Conservation (phyloP, 2,888 invertebrate species). For the Zygothrica quintamaculata region DNA sequence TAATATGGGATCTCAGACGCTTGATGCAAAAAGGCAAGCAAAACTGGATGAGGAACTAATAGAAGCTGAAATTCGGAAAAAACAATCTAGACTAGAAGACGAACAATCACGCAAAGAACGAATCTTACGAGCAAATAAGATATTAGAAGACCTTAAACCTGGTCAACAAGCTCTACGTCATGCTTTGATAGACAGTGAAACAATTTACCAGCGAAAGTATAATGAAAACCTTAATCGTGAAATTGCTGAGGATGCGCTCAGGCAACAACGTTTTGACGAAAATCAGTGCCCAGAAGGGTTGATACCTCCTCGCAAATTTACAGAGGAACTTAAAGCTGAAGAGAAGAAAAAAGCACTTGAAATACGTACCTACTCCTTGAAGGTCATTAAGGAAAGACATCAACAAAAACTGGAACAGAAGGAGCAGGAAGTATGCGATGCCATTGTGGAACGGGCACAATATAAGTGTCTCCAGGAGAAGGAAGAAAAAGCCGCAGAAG, state of each 20-base stretch:
- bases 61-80: conserved; percentile 11
- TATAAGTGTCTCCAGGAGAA: conserved; percentile 46
- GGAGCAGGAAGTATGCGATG: conserved; percentile 46
- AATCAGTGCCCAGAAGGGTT: conserved; percentile 34
- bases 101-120: conserved; percentile 56
- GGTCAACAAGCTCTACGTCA: conserved; percentile 47
- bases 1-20: conserved; percentile 18
- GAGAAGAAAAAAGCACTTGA: conserved; percentile 31
- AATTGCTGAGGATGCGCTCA: conserved; percentile 37
- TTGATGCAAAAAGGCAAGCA: conserved; percentile 18
- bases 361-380: conserved; percentile 29
- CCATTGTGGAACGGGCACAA: conserved; percentile 49
- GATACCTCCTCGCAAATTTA: conserved; percentile 35
- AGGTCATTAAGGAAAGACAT: conserved; percentile 53
- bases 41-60: background rate
- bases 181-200: conserved; percentile 54
- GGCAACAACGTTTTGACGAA: conserved; percentile 28
- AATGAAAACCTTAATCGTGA: conserved; percentile 45
- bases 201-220: conserved; percentile 44
- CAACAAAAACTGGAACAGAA: conserved; percentile 27
- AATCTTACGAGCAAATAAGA: conserved; percentile 46
- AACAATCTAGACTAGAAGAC: conserved; percentile 14
- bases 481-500: conserved; percentile 37
- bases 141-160: conserved; percentile 55
- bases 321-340: conserved; percentile 45